Evolutionary conservation across 1,140 invertebrate genomes (phyloP).

Genomic region (Orchestia grillus): DNA sequence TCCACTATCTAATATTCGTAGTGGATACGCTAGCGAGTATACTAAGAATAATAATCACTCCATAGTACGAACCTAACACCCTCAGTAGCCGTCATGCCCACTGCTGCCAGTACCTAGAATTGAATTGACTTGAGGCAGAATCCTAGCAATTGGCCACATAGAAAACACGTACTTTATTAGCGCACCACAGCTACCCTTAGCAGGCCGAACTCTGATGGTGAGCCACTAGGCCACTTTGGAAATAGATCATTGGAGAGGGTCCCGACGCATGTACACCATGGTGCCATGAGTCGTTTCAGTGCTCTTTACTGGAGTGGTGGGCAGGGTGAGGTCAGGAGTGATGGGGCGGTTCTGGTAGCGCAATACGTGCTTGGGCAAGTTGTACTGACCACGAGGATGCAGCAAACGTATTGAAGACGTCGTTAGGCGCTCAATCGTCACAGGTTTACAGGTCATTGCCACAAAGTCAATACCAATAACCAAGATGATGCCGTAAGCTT

Average conservation of each 20-base stretch:
- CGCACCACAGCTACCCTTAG: neutral
- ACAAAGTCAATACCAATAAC: constrained; percentile 40
- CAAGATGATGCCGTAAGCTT: neutral
- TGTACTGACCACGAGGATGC: constrained; percentile 51
- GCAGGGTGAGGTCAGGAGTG: constrained; percentile 9
- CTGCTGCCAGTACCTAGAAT: neutral
- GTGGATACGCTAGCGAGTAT: neutral
- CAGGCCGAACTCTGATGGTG: neutral
- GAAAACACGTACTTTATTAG: neutral
- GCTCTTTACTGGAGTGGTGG: neutral
- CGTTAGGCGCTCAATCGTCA: constrained; percentile 27
- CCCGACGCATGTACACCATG: constrained; percentile 4
- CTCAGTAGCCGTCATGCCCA: neutral
- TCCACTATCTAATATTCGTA: neutral
- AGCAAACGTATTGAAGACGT: constrained; percentile 23
- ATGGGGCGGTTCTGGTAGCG: constrained; percentile 5
- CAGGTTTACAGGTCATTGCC: constrained; percentile 38
- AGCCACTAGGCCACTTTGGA: neutral
- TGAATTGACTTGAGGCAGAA: neutral
- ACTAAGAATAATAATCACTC: neutral
- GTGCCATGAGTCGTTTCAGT: constrained; percentile 10
- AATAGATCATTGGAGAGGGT: neutral
- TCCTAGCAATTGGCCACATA: neutral
- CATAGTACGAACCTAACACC: neutral
- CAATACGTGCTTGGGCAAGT: constrained; percentile 26